Evolutionary conservation across 2,113 vertebrate species (phyloP).

Genomic region (Eudyptes chrysolophus): DNA sequence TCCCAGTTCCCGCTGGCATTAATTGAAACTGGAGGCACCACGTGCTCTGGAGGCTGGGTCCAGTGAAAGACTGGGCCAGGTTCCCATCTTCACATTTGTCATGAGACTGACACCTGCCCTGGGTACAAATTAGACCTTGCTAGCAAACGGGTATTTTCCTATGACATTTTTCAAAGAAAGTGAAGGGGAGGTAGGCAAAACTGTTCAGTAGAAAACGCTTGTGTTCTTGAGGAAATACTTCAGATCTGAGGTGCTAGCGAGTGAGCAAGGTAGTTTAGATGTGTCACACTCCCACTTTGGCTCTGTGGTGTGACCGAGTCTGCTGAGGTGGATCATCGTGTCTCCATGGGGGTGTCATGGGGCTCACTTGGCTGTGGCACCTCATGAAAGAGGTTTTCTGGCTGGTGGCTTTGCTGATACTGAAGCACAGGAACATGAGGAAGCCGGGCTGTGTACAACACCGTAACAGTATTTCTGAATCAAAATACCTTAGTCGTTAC

Average conservation of each 20-base stretch:
- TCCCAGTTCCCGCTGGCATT: rapidly evolving
- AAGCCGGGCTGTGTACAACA: neutral
- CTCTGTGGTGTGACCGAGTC: neutral
- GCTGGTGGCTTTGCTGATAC: neutral
- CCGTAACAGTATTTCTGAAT: neutral
- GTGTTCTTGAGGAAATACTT: neutral
- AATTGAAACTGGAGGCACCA: neutral
- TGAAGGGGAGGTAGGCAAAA: neutral
- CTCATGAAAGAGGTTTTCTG: neutral
- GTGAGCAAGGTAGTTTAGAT: neutral
- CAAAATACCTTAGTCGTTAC: neutral
- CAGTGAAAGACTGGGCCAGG: neutral
- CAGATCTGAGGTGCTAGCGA: neutral
- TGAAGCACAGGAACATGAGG: neutral
- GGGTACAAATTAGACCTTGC: neutral
- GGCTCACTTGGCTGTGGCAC: neutral
- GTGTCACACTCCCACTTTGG: neutral
- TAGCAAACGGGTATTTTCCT: neutral
- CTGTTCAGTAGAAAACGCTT: neutral
- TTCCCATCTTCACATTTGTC: neutral
- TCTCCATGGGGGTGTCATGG: neutral
- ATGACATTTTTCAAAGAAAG: neutral
- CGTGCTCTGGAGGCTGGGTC: neutral
- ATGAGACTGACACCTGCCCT: neutral
- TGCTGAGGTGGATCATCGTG: neutral